Conservation (phyloP, 1,140 invertebrate genomes). For the Aphelinus certus region DNA sequence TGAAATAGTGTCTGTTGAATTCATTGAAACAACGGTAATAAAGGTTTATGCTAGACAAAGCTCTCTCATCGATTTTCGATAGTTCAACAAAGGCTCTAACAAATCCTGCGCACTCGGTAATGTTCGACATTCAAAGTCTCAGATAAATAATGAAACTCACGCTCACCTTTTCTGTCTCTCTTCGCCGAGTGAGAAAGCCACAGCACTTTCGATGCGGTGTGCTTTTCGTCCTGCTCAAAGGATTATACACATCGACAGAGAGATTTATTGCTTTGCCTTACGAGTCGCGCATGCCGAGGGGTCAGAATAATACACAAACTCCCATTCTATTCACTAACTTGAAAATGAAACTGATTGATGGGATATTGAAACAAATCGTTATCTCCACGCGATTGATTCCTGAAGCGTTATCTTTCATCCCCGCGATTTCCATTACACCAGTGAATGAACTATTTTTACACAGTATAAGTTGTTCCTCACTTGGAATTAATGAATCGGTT, state of each 20-base stretch:
- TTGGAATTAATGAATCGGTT: no score
- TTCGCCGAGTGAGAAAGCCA: neutral
- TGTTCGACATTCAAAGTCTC: slow-evolving; percentile 20
- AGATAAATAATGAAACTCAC: slow-evolving; percentile 28
- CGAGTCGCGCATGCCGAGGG: no score
- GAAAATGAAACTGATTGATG: no score
- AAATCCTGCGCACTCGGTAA: slow-evolving; percentile 8
- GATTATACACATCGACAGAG: neutral
- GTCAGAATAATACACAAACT: no score
- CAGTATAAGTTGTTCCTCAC: no score
- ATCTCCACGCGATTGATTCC: no score
- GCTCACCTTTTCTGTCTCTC: slow-evolving; percentile 17
- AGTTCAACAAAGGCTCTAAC: slow-evolving; percentile 24
- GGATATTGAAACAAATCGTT: no score
- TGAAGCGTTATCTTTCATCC: no score
- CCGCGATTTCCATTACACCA: no score
- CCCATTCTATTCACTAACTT: no score
- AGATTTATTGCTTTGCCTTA: neutral
- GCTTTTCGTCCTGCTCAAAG: neutral
- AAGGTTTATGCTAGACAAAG: slow-evolving; percentile 10
- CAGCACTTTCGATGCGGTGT: neutral
- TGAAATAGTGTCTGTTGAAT: neutral
- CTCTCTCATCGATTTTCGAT: slow-evolving; percentile 24
- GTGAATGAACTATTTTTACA: no score
- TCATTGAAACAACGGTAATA: slow-evolving; percentile 1